A percentile compares a stretch with the other conserved stretches of the same genome.
Evolutionary conservation across 2,888 invertebrate genomes (phyloP).

Genomic region (Apamea epomidion): DNA sequence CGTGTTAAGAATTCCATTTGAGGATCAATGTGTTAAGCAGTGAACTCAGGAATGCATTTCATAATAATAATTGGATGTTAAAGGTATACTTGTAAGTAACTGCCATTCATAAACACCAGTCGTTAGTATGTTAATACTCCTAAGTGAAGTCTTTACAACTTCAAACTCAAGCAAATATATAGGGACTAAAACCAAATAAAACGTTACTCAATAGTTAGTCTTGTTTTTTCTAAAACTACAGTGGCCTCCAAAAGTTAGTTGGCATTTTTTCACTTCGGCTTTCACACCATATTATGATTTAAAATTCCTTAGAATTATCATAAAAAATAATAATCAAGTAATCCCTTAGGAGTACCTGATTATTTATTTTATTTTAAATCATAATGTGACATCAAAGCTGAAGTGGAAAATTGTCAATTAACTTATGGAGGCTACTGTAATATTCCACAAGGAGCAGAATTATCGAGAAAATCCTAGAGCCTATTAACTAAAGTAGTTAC

Average conservation of each 20-base stretch:
- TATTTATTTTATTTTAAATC: too few species aligned
- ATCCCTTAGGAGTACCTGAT: too few species aligned
- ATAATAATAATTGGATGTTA: neutral
- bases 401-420: too few species aligned
- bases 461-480: neutral
- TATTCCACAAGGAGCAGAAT: neutral
- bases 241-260: too few species aligned
- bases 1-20: slow-evolving; percentile 36
- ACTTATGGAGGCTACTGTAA: too few species aligned
- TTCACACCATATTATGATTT: too few species aligned
- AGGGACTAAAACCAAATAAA: neutral
- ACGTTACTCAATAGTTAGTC: neutral
- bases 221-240: neutral
- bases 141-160: neutral
- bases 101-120: neutral
- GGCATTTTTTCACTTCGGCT: too few species aligned
- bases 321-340: too few species aligned
- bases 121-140: neutral
- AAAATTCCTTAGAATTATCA: too few species aligned
- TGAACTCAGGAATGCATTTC: slow-evolving; percentile 29
- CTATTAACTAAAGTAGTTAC: slow-evolving; percentile 8
- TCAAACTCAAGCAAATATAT: neutral
- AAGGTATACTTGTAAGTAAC: neutral
- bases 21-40: slow-evolving; percentile 7
- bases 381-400: too few species aligned